phyloP scores from a whole-genome alignment of 2,113 vertebrate genomes.

The Poecile atricapillus region DNA sequence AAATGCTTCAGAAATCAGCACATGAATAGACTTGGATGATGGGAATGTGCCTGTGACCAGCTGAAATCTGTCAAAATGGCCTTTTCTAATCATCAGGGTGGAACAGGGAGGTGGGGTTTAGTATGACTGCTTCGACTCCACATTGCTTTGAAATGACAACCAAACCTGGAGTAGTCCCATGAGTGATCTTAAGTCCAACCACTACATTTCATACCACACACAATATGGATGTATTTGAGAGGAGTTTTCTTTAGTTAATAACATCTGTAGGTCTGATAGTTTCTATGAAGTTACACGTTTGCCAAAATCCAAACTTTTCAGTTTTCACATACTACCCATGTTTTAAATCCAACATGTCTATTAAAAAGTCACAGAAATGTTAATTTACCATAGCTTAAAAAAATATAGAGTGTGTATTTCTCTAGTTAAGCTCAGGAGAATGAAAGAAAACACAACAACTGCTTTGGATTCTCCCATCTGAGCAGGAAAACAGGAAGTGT shows the following conservation, averaged over 20 bases:
- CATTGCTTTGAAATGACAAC: background rate
- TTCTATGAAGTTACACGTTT: background rate
- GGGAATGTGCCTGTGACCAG: background rate
- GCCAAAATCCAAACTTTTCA: background rate
- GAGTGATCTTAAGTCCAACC: background rate
- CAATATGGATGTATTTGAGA: background rate
- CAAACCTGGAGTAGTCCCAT: background rate
- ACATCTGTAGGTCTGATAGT: background rate
- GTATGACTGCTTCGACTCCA: background rate
- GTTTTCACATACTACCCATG: background rate
- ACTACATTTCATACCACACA: background rate
- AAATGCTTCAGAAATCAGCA: background rate
- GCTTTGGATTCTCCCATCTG: background rate
- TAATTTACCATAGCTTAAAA: background rate
- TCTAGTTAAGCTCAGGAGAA: background rate
- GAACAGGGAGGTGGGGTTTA: background rate
- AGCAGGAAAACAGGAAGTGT: background rate
- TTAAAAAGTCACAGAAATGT: background rate
- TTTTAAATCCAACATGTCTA: background rate
- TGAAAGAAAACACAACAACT: background rate
- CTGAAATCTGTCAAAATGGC: background rate
- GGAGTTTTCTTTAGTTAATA: background rate
- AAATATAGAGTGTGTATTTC: background rate
- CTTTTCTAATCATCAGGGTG: background rate
- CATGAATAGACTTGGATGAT: background rate